phyloP scores from a whole-genome alignment of 2,888 invertebrate species.

The Troglohyphantes excavatus region DNA sequence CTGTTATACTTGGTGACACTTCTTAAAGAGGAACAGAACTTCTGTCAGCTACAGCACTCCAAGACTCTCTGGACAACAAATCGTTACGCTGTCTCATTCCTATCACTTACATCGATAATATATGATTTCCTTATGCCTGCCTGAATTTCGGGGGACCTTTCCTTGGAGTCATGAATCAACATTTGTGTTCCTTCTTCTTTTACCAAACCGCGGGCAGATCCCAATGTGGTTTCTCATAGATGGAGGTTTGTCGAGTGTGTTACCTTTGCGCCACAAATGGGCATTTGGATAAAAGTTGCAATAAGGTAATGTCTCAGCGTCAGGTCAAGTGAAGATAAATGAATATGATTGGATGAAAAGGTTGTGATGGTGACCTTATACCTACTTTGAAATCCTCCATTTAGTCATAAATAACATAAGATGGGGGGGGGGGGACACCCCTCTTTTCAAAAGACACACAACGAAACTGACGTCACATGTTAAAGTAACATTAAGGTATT shows the following conservation, averaged over 20 bases:
- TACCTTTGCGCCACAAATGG: constrained; percentile 65
- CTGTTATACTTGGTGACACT: constrained; percentile 67
- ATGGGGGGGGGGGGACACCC: constrained; percentile 1
- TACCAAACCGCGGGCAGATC: constrained; percentile 67
- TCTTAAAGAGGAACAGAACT: constrained; percentile 73
- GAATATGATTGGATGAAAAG: constrained; percentile 77
- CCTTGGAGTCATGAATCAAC: constrained; percentile 73
- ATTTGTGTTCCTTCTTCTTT: constrained; percentile 69
- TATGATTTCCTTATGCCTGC: constrained; percentile 75
- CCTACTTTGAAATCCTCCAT: constrained; percentile 76
- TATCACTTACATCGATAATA: constrained; percentile 78
- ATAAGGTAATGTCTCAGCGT: constrained; percentile 72
- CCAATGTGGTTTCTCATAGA: constrained; percentile 60
- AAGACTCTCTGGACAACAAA: constrained; percentile 69
- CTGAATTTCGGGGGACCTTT: constrained; percentile 73
- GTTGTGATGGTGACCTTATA: constrained; percentile 73
- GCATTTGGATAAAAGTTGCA: constrained; percentile 47
- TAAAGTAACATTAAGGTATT: constrained; percentile 69
- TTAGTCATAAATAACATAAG: constrained; percentile 74
- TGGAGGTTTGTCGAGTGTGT: constrained; percentile 41
- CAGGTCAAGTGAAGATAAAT: constrained; percentile 79
- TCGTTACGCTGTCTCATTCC: constrained; percentile 70
- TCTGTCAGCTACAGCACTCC: constrained; percentile 66
- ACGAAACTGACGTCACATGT: constrained; percentile 69
- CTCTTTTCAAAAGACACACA: constrained; percentile 21